These are phyloP conservation scores for Dissostichus mawsoni DNA, from an alignment of 2,113 vertebrate species.

Conservation along the genomic window DNA sequence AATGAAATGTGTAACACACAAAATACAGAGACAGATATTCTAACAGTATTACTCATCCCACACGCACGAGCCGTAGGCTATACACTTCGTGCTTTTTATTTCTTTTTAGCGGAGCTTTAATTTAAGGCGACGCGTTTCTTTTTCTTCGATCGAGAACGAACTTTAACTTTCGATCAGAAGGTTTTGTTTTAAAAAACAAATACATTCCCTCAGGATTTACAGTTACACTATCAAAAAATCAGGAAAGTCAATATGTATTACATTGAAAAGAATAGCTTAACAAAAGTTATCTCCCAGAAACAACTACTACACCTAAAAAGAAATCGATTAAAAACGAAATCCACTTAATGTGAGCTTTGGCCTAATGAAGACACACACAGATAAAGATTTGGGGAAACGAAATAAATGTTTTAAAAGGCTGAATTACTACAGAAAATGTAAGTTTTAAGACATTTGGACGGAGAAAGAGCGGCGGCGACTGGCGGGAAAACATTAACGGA, in stretches of 20 bases:
- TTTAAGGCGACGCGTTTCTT: slow-evolving; percentile 89
- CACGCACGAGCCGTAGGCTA: background rate
- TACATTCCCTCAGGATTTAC: too few species aligned
- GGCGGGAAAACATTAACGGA: slow-evolving; percentile 44
- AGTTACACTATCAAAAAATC: too few species aligned
- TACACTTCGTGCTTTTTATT: slow-evolving; percentile 77
- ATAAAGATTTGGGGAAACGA: slow-evolving; percentile 46
- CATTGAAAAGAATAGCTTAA: too few species aligned
- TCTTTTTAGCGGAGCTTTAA: slow-evolving; percentile 87
- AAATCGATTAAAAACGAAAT: background rate
- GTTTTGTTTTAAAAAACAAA: too few species aligned
- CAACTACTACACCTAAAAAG: background rate
- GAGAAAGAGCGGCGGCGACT: background rate
- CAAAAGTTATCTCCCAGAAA: too few species aligned
- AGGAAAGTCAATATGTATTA: too few species aligned
- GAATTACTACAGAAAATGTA: background rate
- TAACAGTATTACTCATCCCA: slow-evolving; percentile 91
- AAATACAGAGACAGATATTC: slow-evolving; percentile 90
- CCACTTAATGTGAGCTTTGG: background rate
- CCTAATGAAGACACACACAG: background rate
- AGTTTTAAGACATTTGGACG: background rate
- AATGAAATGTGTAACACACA: background rate
- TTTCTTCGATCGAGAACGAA: slow-evolving; percentile 73
- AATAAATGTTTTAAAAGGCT: background rate
- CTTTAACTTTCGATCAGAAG: background rate